Conservation (phyloP, 2,113 vertebrate species). For the Aphyosemion australe region DNA sequence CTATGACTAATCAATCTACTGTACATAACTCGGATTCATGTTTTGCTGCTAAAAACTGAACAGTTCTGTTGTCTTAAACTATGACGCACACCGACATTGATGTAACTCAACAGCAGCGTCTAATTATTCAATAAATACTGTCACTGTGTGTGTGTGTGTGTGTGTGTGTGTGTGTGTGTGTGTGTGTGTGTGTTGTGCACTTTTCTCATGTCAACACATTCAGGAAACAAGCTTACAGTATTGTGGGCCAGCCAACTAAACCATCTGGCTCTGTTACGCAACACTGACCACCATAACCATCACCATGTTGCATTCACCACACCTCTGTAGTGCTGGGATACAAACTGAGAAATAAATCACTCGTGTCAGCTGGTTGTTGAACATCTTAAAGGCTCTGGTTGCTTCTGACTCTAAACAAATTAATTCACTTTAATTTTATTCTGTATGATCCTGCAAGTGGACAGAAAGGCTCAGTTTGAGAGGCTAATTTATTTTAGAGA, state of each 20-base stretch:
- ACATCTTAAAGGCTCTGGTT: not conserved
- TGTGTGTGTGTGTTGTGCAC: conserved; percentile 38
- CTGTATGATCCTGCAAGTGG: not conserved
- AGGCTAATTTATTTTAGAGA: conserved; percentile 23
- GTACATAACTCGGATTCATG: not conserved
- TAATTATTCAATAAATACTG: conserved; percentile 51
- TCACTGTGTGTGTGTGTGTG: conserved; percentile 47
- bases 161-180: conserved; percentile 42
- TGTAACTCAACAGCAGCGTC: conserved; percentile 51
- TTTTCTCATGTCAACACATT: conserved; percentile 55
- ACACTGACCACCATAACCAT: conserved; percentile 58
- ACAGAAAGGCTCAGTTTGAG: not conserved
- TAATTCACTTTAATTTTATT: no score
- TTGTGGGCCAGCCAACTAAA: conserved; percentile 53
- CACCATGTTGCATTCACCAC: conserved; percentile 31
- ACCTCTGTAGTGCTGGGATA: conserved; percentile 21
- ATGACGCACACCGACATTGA: conserved; percentile 46
- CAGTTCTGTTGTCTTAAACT: conserved; percentile 24
- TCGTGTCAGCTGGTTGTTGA: conserved; percentile 17
- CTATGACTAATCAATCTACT: conserved; percentile 20
- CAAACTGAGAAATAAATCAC: conserved; percentile 28
- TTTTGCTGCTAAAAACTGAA: conserved; percentile 28
- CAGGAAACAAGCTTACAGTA: conserved; percentile 56
- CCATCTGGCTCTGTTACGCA: conserved; percentile 73
- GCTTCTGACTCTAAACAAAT: not conserved